Conservation (phyloP, 1,140 invertebrate species). For the Drosophila parvula region DNA sequence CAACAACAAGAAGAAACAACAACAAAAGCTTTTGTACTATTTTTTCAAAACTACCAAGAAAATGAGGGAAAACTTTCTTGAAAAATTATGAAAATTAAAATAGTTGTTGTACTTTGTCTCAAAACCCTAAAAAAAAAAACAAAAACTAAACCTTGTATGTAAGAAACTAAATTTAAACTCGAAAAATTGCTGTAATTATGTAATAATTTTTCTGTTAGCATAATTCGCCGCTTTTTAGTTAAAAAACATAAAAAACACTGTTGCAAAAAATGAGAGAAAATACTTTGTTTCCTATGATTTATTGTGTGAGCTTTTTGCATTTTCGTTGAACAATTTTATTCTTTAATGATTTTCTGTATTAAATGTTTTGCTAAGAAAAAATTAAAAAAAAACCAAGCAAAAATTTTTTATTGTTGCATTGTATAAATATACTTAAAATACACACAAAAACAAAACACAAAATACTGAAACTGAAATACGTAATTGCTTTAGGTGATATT, state of each 20-base stretch:
- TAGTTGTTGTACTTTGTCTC: slow-evolving; percentile 83
- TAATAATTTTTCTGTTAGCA: slow-evolving; percentile 71
- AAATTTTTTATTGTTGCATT: slow-evolving; percentile 75
- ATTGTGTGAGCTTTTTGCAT: slow-evolving; percentile 74
- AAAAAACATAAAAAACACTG: slow-evolving; percentile 44
- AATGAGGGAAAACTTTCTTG: slow-evolving; percentile 56
- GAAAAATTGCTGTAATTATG: slow-evolving; percentile 73
- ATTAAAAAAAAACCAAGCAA: slow-evolving; percentile 49
- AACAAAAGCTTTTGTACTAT: slow-evolving; percentile 82
- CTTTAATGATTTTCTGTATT: slow-evolving; percentile 67
- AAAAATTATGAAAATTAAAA: slow-evolving; percentile 52
- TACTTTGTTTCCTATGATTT: slow-evolving; percentile 71
- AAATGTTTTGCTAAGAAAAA: slow-evolving; percentile 65
- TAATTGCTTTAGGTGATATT: slow-evolving; percentile 84
- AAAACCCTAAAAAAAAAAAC: slow-evolving; percentile 55
- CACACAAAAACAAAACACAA: slow-evolving; percentile 41
- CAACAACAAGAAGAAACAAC: slow-evolving; percentile 32
- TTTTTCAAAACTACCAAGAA: slow-evolving; percentile 71
- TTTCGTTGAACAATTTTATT: slow-evolving; percentile 68
- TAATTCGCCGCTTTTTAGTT: slow-evolving; percentile 79
- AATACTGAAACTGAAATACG: slow-evolving; percentile 83
- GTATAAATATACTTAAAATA: slow-evolving; percentile 64
- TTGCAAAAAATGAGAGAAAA: slow-evolving; percentile 50
- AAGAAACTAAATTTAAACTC: slow-evolving; percentile 50
- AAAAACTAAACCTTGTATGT: slow-evolving; percentile 49